Base-by-base conservation (phyloP, 2,888 invertebrate genomes). In the Agonopterix alstromeriana region DNA sequence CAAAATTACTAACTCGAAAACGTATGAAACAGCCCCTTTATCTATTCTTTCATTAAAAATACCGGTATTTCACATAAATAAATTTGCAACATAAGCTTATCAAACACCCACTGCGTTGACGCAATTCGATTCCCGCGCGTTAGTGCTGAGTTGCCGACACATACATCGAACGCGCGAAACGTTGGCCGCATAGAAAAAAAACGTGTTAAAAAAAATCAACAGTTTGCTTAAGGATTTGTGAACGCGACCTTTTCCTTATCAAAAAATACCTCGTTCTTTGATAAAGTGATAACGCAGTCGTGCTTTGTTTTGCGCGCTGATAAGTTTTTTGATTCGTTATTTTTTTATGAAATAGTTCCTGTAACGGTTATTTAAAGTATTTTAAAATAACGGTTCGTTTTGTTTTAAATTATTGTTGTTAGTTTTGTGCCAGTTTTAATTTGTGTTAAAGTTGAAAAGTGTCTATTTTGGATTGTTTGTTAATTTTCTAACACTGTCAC, bases 41-140 rank as follows among this genome's bases (percentile, higher is more conserved):
- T 41, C 36, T 7, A 9, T 42, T 9, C 14, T 11, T 27, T 43
- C 41, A 43, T 48, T 46, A 43, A 46, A 17, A 48, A 56, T n/a
- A 36, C 43, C 43, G 36, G 11, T 35, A 35, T 36, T 36, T 36
- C 49, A 43, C 43, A 46, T 36, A 49, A 56, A n/a, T n/a, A 58
- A 56, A 58, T 55, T 49, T 55, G 61, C 55, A 58, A 56, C 54
- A 55, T 54, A 49, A 49, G 57, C 48, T 63, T 65, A 65, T 58
- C 62, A 59, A 50, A 59, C 65, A 63, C 71, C 70, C 66, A 71
- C 70, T 49, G 47, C 44, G 52, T 58, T 64, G 63, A 67, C 67
- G 65, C 64, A 61, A 63, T 54, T 36, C 43, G 43, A 43, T 27
- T 43, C 47, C 41, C 36, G 52, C 42, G 47, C 48, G 47, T 17